Evolutionary conservation across 2,888 invertebrate species (phyloP).

Genomic region (Erebia epiphron): DNA sequence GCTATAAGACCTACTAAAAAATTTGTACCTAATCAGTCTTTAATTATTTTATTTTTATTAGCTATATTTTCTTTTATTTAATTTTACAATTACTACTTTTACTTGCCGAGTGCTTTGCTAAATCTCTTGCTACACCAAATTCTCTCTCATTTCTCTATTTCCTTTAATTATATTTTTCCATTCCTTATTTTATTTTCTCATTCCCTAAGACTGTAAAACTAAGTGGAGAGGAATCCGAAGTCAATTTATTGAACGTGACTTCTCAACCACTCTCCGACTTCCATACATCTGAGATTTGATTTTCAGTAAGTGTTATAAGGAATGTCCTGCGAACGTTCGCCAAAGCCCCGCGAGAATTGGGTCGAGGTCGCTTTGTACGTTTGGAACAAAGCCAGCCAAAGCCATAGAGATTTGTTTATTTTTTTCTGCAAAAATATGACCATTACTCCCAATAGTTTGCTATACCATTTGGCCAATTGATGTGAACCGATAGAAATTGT

Average conservation of each 20-base stretch:
- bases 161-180: not conserved
- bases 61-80: not conserved
- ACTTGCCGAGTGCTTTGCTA: not conserved
- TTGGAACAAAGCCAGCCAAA: slow-evolving; percentile 29
- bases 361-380: slow-evolving; percentile 22
- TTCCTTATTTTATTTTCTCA: not conserved
- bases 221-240: not conserved
- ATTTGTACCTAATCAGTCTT: no score
- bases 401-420: slow-evolving; percentile 17
- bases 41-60: no score
- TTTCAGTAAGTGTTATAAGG: slow-evolving; percentile 22
- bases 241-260: slow-evolving; percentile 18
- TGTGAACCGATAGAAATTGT: not conserved
- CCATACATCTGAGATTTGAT: slow-evolving; percentile 20
- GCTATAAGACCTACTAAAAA: no score
- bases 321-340: slow-evolving; percentile 20
- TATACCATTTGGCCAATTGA: slow-evolving; percentile 1
- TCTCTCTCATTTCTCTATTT: not conserved
- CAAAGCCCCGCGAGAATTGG: slow-evolving; percentile 21
- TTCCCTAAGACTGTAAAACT: slow-evolving; percentile 4
- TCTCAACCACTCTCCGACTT: slow-evolving; percentile 19
- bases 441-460: slow-evolving; percentile 6
- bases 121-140: not conserved
- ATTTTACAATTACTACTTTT: not conserved
- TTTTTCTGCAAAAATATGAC: slow-evolving; percentile 21